These are phyloP conservation scores for Chiridota heheva DNA, from an alignment of 35 echinoderm and acorn worm species.

Conservation along the genomic window DNA sequence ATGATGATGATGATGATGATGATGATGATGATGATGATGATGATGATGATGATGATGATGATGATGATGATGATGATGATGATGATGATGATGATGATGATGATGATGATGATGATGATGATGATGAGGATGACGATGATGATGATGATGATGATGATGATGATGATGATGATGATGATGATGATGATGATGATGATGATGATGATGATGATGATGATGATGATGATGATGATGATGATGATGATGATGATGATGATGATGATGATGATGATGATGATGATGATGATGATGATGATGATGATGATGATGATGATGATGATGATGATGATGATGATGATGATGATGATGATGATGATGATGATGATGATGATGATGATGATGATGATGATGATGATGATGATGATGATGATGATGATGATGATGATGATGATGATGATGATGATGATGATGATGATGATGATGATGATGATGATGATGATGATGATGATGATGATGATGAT, in stretches of 20 bases:
- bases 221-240: not conserved
- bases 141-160: not conserved
- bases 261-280: not conserved
- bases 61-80: not conserved
- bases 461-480: not conserved
- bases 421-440: not conserved
- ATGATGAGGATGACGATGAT: not conserved
- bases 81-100: not conserved
- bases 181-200: slow-evolving; percentile 9
- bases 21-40: not conserved
- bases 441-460: not conserved
- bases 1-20: not conserved
- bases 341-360: not conserved
- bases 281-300: not conserved
- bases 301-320: not conserved
- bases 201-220: not conserved
- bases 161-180: slow-evolving; percentile 8
- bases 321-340: not conserved
- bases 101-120: not conserved
- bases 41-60: not conserved
- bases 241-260: not conserved
- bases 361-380: not conserved
- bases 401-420: not conserved
- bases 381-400: not conserved
- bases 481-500: not conserved